phyloP scores from a whole-genome alignment of 2,888 invertebrate species.

The Conops quadrifasciatus region DNA sequence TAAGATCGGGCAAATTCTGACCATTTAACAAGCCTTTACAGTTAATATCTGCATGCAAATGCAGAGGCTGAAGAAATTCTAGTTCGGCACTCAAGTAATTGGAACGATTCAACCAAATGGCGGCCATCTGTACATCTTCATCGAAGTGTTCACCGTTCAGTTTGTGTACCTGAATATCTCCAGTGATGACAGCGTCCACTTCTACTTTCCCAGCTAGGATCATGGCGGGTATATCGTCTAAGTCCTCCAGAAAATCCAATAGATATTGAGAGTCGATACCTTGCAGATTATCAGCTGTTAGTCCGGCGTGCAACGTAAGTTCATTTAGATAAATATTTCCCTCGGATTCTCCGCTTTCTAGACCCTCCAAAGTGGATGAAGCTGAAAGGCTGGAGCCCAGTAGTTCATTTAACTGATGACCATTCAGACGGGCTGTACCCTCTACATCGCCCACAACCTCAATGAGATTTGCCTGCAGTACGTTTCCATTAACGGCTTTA shows the following conservation, averaged over 20 bases:
- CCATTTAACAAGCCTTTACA: slow-evolving; percentile 60
- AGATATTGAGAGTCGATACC: slow-evolving; percentile 56
- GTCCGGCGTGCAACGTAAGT: slow-evolving; percentile 54
- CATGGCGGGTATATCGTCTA: slow-evolving; percentile 55
- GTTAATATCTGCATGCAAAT: slow-evolving; percentile 49
- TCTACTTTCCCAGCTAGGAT: slow-evolving; percentile 63
- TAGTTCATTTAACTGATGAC: slow-evolving; percentile 59
- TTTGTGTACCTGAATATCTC: slow-evolving; percentile 49
- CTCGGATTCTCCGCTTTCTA: slow-evolving; percentile 33
- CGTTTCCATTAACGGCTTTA: slow-evolving; percentile 51
- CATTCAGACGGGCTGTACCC: slow-evolving; percentile 54
- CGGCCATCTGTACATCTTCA: slow-evolving; percentile 58
- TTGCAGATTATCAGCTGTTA: slow-evolving; percentile 62
- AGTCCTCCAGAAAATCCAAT: slow-evolving; percentile 52
- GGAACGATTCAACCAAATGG: slow-evolving; percentile 62
- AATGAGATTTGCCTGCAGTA: slow-evolving; percentile 54
- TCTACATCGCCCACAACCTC: slow-evolving; percentile 59
- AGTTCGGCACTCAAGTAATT: slow-evolving; percentile 58
- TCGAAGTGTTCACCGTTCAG: slow-evolving; percentile 55
- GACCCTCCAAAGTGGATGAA: background rate
- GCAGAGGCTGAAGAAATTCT: slow-evolving; percentile 53
- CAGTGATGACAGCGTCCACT: slow-evolving; percentile 63
- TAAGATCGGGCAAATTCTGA: slow-evolving; percentile 58
- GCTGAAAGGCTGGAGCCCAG: slow-evolving; percentile 42
- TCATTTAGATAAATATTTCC: slow-evolving; percentile 55